These are phyloP conservation scores for Toxotes jaculatrix DNA, from an alignment of 2,113 vertebrate genomes.

Conservation along the genomic window DNA sequence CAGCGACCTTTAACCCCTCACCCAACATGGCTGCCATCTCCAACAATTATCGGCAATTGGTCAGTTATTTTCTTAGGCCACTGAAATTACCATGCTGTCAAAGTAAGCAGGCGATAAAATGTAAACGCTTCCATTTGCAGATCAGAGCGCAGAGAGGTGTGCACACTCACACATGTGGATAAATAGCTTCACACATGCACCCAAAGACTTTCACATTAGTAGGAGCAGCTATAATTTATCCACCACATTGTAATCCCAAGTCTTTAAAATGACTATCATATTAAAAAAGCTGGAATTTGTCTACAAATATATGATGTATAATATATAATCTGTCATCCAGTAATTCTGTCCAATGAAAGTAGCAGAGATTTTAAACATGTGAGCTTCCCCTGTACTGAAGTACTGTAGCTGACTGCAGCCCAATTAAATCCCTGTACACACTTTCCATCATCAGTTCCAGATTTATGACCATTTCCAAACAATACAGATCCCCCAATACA, in stretches of 20 bases:
- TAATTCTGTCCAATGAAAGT: background rate
- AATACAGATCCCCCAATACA: constrained; percentile 60
- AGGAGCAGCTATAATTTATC: background rate
- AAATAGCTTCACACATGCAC: constrained; percentile 33
- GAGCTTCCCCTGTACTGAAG: constrained; percentile 5
- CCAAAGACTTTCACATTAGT: background rate
- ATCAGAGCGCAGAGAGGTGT: constrained; percentile 62
- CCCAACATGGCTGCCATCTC: constrained; percentile 79
- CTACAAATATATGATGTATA: background rate
- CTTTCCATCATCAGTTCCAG: constrained; percentile 58
- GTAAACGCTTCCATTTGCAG: constrained; percentile 87
- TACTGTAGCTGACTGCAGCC: constrained; percentile 19
- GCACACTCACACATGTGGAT: constrained; percentile 59
- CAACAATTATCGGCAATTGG: constrained; percentile 91
- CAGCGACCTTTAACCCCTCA: constrained; percentile 81
- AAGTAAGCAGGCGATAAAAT: constrained; percentile 82
- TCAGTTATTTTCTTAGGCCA: constrained; percentile 89
- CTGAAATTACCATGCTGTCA: constrained; percentile 86
- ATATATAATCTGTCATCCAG: background rate
- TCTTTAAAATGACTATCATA: background rate
- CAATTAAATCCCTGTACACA: constrained; percentile 57
- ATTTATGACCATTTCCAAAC: constrained; percentile 72
- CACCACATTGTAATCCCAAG: background rate
- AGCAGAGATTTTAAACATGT: constrained; percentile 8
- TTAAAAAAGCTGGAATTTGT: background rate